Conservation (phyloP, 2,113 vertebrate species). For the Beaufortia kweichowensis region DNA sequence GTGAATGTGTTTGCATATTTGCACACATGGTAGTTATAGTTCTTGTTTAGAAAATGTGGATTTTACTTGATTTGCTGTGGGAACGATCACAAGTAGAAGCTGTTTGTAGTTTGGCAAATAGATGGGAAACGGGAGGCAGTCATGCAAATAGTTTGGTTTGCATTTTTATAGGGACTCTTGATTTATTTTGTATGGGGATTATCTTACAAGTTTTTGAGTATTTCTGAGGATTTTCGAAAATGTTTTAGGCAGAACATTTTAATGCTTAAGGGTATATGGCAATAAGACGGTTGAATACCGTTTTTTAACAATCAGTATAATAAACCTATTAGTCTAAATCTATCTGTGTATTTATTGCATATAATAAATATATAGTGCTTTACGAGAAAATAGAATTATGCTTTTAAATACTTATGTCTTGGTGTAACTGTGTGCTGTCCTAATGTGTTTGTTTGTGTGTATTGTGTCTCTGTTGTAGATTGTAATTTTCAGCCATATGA, state of each 20-base stretch:
- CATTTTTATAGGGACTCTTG: neutral
- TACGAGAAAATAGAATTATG: neutral
- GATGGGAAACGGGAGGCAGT: neutral
- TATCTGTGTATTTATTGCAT: neutral
- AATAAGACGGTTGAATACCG: neutral
- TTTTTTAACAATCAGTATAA: neutral
- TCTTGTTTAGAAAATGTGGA: slow-evolving; percentile 2
- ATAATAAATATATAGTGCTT: neutral
- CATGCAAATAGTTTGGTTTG: neutral
- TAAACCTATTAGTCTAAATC: neutral
- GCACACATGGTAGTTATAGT: neutral
- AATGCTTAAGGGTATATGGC: no score
- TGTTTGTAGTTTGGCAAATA: neutral
- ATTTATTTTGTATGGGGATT: no score
- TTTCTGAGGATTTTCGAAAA: no score
- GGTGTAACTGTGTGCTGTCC: neutral
- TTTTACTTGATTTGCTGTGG: no score
- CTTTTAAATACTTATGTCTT: slow-evolving; percentile 11
- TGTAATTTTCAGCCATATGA: neutral
- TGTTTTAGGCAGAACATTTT: no score
- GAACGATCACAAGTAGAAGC: no score
- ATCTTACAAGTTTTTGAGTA: no score
- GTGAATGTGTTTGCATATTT: slow-evolving; percentile 4
- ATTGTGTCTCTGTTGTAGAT: neutral
- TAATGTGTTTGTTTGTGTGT: neutral